Evolutionary conservation across 2,113 vertebrate species (phyloP), one percentile per base, ranked within the genome.

Genomic region (Reinhardtius hippoglossoides): DNA sequence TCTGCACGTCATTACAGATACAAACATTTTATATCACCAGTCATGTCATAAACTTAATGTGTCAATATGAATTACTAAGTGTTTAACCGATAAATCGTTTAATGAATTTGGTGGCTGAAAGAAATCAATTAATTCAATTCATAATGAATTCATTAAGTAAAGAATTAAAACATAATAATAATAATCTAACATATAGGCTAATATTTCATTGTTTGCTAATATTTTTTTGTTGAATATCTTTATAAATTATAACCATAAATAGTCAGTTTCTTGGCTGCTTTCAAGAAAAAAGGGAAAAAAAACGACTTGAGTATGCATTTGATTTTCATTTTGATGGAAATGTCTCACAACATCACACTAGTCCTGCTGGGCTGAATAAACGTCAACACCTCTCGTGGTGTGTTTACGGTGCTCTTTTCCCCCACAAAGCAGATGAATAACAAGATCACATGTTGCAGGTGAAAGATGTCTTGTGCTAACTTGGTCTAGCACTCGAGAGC

Each of bases 401-500:
- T 63, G 46, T 71, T 64, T 46, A 20, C 31, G 31, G 31, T 4
- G 23, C 8, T 52, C 6, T 24, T 79, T 42, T 75, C 37, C 12
- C 4, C 40, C 46, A 68, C 55, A 69, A 27, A 20, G 50, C 42
- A 66, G 66, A 61, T 54, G 55, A 37, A 76, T 81, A 0, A 67
- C n/a, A 63, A 40, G 54, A 67, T 67, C 31, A n/a, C 44, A 23
- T 63, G 56, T 48, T 74, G 64, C 75, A 54, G 0, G 55, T 77
- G 70, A 27, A 12, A 84, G n/a, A 37, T n/a, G 70, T 57, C 3
- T 9, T 40, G 40, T 76, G 78, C 74, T 83, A 56, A 77, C 44
- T 48, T 42, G 14, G n/a, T 64, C 4, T 54, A 68, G 67, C 48
- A 78, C 26, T 18, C 42, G 23, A 62, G 55, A 82, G 74, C 76